Evolutionary conservation across 2,888 invertebrate species (phyloP).

Genomic region (Cordilura impudica): DNA sequence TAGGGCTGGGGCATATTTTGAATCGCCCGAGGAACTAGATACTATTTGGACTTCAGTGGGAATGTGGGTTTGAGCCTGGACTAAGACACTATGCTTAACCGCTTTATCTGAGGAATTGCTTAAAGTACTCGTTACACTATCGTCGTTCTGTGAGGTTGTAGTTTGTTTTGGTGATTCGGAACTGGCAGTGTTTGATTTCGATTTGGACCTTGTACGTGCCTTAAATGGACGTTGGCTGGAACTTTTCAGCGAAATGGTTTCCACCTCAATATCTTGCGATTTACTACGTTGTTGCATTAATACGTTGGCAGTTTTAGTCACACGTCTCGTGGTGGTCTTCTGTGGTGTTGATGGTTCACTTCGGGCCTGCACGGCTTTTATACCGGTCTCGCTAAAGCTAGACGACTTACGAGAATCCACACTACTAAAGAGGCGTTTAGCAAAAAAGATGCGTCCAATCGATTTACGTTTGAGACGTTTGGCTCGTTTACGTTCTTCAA

Average conservation of each 20-base stretch:
- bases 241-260: conserved; percentile 52
- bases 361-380: conserved; percentile 38
- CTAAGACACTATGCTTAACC: conserved; percentile 70
- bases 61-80: conserved; percentile 75
- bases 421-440: conserved; percentile 72
- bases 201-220: conserved; percentile 49
- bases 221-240: conserved; percentile 30
- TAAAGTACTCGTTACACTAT: conserved; percentile 75
- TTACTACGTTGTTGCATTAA: background rate
- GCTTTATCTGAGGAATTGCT: conserved; percentile 73
- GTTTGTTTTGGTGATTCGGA: conserved; percentile 11
- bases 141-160: conserved; percentile 63
- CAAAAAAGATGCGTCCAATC: conserved; percentile 75
- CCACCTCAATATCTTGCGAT: conserved; percentile 64
- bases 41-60: conserved; percentile 60
- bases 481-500: conserved; percentile 76
- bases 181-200: conserved; percentile 54
- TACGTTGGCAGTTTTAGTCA: conserved; percentile 18
- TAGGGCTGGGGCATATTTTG: conserved; percentile 21
- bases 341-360: conserved; percentile 47
- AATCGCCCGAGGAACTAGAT: conserved; percentile 63
- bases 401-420: conserved; percentile 54
- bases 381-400: conserved; percentile 35
- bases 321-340: conserved; percentile 30
- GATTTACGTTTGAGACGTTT: conserved; percentile 75